A percentile compares a stretch with the other conserved stretches of the same genome.
These are phyloP conservation scores for Empis livida DNA, from an alignment of 2,888 invertebrate species.

Conservation along the genomic window DNA sequence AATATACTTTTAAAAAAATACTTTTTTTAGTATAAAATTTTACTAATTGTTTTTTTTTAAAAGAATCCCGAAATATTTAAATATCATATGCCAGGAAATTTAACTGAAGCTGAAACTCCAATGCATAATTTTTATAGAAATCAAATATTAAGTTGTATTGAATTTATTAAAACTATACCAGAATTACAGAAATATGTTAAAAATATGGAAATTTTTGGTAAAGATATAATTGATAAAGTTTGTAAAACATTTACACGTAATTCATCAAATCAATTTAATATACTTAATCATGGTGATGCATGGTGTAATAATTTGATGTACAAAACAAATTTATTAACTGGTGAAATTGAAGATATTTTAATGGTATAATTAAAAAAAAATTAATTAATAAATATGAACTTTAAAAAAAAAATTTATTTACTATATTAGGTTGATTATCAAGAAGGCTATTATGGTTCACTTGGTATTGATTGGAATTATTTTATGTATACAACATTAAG, in stretches of 20 bases:
- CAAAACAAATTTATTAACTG: conserved; percentile 22
- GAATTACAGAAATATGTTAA: conserved; percentile 17
- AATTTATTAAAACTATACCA: conserved; percentile 16
- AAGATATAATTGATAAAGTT: conserved; percentile 19
- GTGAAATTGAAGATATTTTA: conserved; percentile 27
- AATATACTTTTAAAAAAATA: background rate
- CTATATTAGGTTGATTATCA: conserved; percentile 22
- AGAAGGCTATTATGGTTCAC: conserved; percentile 26
- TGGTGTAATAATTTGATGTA: conserved; percentile 40
- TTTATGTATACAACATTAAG: conserved; percentile 23
- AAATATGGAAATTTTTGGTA: conserved; percentile 16
- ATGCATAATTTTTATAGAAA: conserved; percentile 21
- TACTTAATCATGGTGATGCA: conserved; percentile 38
- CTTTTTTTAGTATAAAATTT: background rate
- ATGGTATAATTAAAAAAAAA: conserved; percentile 19
- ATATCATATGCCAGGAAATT: conserved; percentile 19
- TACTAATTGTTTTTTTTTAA: conserved; percentile 1
- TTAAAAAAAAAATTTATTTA: background rate
- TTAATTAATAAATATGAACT: background rate
- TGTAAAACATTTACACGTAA: conserved; percentile 21
- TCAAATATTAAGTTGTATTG: conserved; percentile 17
- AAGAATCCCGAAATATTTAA: conserved; percentile 21
- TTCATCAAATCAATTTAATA: conserved; percentile 25
- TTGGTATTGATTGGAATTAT: conserved; percentile 25
- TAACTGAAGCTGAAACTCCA: conserved; percentile 19